Base-by-base conservation (phyloP, 2,888 invertebrate species). In the Notodromas monacha region DNA sequence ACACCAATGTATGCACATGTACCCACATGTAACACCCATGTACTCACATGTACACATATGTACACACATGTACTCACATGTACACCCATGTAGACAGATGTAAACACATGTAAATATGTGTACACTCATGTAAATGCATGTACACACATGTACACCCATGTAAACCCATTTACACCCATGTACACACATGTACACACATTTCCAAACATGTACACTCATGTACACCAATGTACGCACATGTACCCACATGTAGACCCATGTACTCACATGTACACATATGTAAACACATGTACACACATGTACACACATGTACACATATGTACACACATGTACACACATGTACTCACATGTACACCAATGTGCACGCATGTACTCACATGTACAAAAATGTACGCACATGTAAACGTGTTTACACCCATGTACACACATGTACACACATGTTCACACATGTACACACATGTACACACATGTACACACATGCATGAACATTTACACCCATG, bases 391-490 rank as follows among this genome's bases (percentile, higher is more conserved):
- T 8, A 21, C n/a, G 21, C n/a, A 21, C 21, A 21, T 21, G 6
- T 21, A n/a, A 8, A 21, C n/a, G n/a, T 21, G 21, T 21, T 8
- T 21, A 21, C 21, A 6, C n/a, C 6, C n/a, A 21, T 21, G n/a
- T 21, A n/a, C 21, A 21, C n/a, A 21, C n/a, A 8, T 21, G n/a
- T 21, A 21, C n/a, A 21, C n/a, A n/a, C 21, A 21, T n/a, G n/a
- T 21, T 21, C n/a, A 21, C 21, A 21, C 21, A 21, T n/a, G 21
- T 21, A 21, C n/a, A 21, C 21, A 21, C n/a, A 8, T 21, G n/a
- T 21, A 21, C n/a, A 21, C n/a, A 21, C n/a, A n/a, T 21, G n/a
- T 21, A 21, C n/a, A 21, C n/a, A n/a, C n/a, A 21, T 21, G 6
- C 21, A 21, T n/a, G n/a, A 6, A 21, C 21, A n/a, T 21, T 8